phyloP scores from a whole-genome alignment of 1,140 invertebrate species.

The Aphelenchoides avenae region DNA sequence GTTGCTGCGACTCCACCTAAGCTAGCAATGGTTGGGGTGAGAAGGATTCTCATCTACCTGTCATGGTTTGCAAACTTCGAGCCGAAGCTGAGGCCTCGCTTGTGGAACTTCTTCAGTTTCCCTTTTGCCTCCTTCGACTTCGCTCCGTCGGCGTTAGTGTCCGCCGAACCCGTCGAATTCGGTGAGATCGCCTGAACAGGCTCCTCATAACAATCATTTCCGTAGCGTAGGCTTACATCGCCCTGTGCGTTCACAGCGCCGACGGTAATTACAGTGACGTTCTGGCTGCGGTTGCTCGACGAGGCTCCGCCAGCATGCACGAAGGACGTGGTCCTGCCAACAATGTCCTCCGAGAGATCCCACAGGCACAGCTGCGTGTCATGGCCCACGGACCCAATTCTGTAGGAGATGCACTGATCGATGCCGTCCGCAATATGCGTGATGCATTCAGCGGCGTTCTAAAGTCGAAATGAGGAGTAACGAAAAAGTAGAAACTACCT shows the following conservation, averaged over 20 bases:
- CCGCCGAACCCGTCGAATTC: slow-evolving; percentile 26
- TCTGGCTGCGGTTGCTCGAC: slow-evolving; percentile 12
- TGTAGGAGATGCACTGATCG: slow-evolving; percentile 67
- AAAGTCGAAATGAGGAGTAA: no score
- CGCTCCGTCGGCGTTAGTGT: slow-evolving; percentile 22
- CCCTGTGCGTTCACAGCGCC: slow-evolving; percentile 15
- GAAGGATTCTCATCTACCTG: slow-evolving; percentile 3
- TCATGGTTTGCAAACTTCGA: slow-evolving; percentile 26
- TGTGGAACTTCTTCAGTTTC: slow-evolving; percentile 68
- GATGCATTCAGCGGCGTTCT: no score
- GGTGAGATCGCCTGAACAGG: no score
- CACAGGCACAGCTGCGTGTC: slow-evolving; percentile 95
- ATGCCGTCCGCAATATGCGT: no score
- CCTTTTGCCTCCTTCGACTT: slow-evolving; percentile 62
- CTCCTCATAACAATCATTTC: no score
- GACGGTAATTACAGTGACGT: slow-evolving; percentile 26
- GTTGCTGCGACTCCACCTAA: slow-evolving; percentile 10
- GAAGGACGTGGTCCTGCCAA: background rate
- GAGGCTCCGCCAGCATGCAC: background rate
- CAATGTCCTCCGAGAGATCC: slow-evolving; percentile 92
- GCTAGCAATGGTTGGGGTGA: background rate
- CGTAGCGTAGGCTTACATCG: slow-evolving; percentile 8
- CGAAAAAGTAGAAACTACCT: no score
- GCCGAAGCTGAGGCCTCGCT: slow-evolving; percentile 59
- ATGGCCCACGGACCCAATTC: slow-evolving; percentile 92